Evolutionary conservation across 2,113 vertebrate species (phyloP).

Genomic region (Xiphophorus couchianus): DNA sequence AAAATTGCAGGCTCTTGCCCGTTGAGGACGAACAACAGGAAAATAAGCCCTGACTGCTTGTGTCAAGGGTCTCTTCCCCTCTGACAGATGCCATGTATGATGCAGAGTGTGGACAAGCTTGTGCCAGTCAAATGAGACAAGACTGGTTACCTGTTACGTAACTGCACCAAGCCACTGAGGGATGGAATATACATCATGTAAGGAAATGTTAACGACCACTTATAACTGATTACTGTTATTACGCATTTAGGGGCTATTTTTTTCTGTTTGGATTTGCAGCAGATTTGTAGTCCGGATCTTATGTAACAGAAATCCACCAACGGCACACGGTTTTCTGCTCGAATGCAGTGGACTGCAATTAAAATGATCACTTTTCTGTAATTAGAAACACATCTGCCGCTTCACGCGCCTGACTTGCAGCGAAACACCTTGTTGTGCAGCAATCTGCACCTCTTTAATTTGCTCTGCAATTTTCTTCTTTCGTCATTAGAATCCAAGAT

Average conservation of each 20-base stretch:
- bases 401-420: not conserved
- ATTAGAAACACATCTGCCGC: conserved; percentile 5
- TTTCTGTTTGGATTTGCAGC: conserved; percentile 24
- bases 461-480: not conserved
- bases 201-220: conserved; percentile 67
- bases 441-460: not conserved
- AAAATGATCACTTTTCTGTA: conserved; percentile 18
- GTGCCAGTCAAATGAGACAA: conserved; percentile 44
- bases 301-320: conserved; percentile 29
- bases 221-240: conserved; percentile 57
- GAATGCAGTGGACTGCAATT: conserved; percentile 8
- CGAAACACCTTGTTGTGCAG: not conserved
- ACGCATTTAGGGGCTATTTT: conserved; percentile 40
- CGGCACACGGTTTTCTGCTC: conserved; percentile 12
- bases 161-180: conserved; percentile 36
- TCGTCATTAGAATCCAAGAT: not conserved
- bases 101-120: conserved; percentile 17
- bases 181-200: conserved; percentile 42
- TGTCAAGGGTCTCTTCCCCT: conserved; percentile 21
- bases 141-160: conserved; percentile 52
- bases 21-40: not conserved
- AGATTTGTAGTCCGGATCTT: conserved; percentile 26
- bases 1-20: conserved; percentile 29
- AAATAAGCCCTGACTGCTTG: conserved; percentile 12
- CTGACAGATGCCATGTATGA: conserved; percentile 37